A percentile compares a stretch with the other conserved stretches of the same genome.
Conservation (phyloP, 2,113 vertebrate species). For the Petaurus breviceps region DNA sequence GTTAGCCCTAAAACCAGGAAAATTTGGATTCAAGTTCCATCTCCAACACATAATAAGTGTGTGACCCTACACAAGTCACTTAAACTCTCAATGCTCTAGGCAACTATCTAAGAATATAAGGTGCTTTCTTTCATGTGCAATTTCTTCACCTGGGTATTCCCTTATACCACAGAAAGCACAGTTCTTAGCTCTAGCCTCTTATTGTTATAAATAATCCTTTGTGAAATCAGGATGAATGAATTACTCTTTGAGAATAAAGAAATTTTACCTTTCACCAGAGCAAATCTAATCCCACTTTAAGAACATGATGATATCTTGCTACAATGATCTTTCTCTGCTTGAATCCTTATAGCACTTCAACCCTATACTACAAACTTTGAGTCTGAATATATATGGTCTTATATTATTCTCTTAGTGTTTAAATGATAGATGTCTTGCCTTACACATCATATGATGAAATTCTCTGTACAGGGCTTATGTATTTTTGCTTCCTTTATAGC, state of each 20-base stretch:
- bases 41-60: background rate
- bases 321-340: background rate
- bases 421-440: background rate
- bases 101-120: background rate
- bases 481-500: background rate
- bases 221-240: background rate
- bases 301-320: background rate
- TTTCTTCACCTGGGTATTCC: background rate
- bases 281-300: background rate
- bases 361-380: background rate
- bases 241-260: background rate
- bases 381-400: background rate
- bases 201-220: background rate
- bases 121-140: background rate
- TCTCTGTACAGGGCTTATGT: background rate
- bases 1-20: background rate
- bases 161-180: background rate
- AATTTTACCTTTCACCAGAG: background rate
- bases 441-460: background rate
- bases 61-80: background rate
- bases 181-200: background rate
- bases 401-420: background rate
- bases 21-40: background rate
- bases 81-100: background rate
- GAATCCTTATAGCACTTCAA: background rate